These are phyloP conservation scores for Haliaeetus leucogaster DNA, from an alignment of 2,113 vertebrate species.

Conservation along the genomic window DNA sequence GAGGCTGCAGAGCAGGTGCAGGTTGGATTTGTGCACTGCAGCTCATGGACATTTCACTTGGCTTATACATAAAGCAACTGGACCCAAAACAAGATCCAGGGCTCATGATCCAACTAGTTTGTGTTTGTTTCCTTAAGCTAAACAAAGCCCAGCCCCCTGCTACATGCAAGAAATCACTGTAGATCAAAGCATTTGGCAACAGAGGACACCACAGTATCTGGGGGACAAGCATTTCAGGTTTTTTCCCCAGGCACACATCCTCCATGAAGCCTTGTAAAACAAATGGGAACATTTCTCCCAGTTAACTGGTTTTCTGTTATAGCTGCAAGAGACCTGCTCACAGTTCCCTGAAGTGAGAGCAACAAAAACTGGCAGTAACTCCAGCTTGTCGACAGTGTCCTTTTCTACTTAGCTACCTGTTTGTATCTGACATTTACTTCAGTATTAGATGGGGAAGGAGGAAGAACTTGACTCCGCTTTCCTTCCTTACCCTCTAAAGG, in stretches of 20 bases:
- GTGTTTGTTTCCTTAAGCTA: not conserved
- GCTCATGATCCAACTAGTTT: not conserved
- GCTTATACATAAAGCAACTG: not conserved
- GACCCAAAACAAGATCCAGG: not conserved
- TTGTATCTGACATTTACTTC: too few species aligned
- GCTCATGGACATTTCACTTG: not conserved
- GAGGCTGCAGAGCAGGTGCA: not conserved
- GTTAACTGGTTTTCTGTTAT: not conserved
- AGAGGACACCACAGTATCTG: not conserved
- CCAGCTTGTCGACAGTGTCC: fast-evolving
- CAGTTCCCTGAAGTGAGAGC: not conserved
- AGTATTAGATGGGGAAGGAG: not conserved
- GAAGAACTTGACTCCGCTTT: not conserved
- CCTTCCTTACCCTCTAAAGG: not conserved
- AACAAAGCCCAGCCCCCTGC: not conserved
- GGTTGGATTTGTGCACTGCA: not conserved
- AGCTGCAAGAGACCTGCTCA: not conserved
- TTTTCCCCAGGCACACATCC: not conserved
- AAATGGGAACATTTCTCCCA: not conserved
- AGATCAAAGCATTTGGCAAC: not conserved
- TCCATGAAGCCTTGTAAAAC: not conserved
- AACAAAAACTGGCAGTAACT: not conserved
- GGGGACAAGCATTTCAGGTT: not conserved
- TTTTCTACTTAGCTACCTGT: not conserved
- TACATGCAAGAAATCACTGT: not conserved